Conservation (phyloP, 2,888 invertebrate genomes). For the Polyommatus iphigenia region DNA sequence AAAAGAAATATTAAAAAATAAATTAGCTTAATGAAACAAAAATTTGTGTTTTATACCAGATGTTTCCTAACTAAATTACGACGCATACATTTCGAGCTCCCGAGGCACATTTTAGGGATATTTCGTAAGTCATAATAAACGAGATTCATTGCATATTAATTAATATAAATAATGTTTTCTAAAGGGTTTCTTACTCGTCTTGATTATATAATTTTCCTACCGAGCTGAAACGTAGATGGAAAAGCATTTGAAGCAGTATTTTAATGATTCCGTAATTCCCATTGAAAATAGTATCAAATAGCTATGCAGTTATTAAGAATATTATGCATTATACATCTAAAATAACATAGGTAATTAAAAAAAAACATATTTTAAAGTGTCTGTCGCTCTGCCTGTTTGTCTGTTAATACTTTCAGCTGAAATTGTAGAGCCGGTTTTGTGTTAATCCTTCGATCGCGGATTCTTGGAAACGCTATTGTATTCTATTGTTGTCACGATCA, state of each 20-base stretch:
- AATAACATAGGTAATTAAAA: too few relatives aligned
- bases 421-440: too few relatives aligned
- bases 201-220: neutral
- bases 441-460: too few relatives aligned
- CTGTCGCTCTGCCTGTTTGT: too few relatives aligned
- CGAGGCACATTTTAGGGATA: neutral
- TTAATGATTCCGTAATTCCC: neutral
- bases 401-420: too few relatives aligned
- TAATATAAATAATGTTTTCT: neutral
- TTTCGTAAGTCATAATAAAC: slow-evolving; percentile 2
- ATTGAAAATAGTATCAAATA: neutral
- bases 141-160: neutral
- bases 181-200: neutral
- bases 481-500: too few relatives aligned
- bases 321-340: too few relatives aligned
- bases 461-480: too few relatives aligned
- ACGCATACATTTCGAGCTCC: slow-evolving; percentile 24
- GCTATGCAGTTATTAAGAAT: too few relatives aligned
- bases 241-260: neutral
- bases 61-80: neutral
- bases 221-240: neutral
- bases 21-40: slow-evolving; percentile 28
- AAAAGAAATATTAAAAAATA: slow-evolving; percentile 28
- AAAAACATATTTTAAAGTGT: too few relatives aligned
- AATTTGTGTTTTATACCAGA: slow-evolving; percentile 4